A percentile compares a stretch with the other conserved stretches of the same genome.
These are phyloP conservation scores for Centropristis striata DNA, from an alignment of 2,113 vertebrate species.

Conservation along the genomic window DNA sequence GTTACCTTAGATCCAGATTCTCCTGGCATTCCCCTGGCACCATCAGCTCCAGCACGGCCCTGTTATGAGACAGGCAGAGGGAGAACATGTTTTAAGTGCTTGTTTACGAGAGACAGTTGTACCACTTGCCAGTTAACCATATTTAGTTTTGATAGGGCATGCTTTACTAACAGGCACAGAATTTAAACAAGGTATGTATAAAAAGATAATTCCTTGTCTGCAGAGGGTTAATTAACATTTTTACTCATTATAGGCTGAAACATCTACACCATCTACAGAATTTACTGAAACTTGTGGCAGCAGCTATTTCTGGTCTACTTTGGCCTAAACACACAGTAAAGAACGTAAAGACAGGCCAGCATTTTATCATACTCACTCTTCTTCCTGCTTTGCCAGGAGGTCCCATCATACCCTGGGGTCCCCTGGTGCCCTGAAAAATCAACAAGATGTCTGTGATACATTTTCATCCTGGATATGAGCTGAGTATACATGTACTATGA, in stretches of 20 bases:
- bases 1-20: conserved; percentile 93
- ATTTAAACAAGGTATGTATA: not conserved
- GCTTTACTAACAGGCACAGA: not conserved
- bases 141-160: not conserved
- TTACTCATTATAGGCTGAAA: too few species aligned
- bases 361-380: conserved; percentile 87
- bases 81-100: not conserved
- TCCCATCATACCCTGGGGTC: conserved; percentile 91
- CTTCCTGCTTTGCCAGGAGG: conserved; percentile 93
- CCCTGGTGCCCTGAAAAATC: conserved; percentile 90
- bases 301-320: not conserved
- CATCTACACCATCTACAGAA: not conserved
- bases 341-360: accelerated
- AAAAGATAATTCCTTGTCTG: not conserved
- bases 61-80: conserved; percentile 63
- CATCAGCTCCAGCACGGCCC: conserved; percentile 96
- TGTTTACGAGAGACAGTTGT: not conserved
- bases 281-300: not conserved
- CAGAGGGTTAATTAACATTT: too few species aligned
- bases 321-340: not conserved
- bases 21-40: conserved; percentile 96
- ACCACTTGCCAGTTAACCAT: not conserved
- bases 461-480: not conserved
- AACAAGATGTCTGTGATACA: not conserved
- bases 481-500: not conserved